These are phyloP conservation scores for Tangachromis dhanisi DNA, from an alignment of 2,113 vertebrate genomes.

Conservation along the genomic window DNA sequence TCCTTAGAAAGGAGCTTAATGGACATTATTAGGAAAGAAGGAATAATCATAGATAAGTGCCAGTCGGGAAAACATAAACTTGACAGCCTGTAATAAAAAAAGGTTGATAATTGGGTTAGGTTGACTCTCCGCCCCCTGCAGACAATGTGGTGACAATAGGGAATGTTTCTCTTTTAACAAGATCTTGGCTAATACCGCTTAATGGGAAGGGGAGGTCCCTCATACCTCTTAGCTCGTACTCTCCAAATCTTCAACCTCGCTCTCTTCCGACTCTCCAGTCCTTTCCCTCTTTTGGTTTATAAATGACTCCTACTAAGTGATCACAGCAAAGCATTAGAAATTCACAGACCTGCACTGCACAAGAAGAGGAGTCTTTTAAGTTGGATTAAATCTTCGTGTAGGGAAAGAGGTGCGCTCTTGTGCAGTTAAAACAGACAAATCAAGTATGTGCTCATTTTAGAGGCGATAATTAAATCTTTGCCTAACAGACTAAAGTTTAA, in stretches of 20 bases:
- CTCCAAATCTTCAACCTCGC: not conserved
- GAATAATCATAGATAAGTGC: not conserved
- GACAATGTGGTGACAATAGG: slow-evolving; percentile 56
- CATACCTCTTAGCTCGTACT: not conserved
- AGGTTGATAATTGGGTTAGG: slow-evolving; percentile 34
- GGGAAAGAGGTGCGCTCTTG: not conserved
- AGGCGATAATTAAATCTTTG: not conserved
- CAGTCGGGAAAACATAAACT: not conserved
- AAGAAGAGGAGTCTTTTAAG: not conserved
- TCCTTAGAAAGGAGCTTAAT: not conserved
- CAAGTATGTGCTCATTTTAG: not conserved
- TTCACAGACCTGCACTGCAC: not conserved
- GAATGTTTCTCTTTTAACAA: slow-evolving; percentile 63
- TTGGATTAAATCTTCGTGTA: not conserved
- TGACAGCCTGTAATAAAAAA: slow-evolving; percentile 47
- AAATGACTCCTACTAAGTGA: not conserved
- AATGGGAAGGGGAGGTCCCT: slow-evolving; percentile 53
- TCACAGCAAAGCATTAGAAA: not conserved
- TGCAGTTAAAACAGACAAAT: not conserved
- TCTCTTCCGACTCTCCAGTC: not conserved
- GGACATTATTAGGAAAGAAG: slow-evolving; percentile 2
- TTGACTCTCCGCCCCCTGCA: slow-evolving; percentile 40
- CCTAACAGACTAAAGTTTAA: not conserved
- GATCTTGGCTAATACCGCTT: slow-evolving; percentile 36
- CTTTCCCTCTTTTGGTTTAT: slow-evolving; percentile 4